Percentiles rank a stretch among this genome's conserved stretches.
phyloP scores from a whole-genome alignment of 2,888 invertebrate genomes.

The Cynaeus angustus region DNA sequence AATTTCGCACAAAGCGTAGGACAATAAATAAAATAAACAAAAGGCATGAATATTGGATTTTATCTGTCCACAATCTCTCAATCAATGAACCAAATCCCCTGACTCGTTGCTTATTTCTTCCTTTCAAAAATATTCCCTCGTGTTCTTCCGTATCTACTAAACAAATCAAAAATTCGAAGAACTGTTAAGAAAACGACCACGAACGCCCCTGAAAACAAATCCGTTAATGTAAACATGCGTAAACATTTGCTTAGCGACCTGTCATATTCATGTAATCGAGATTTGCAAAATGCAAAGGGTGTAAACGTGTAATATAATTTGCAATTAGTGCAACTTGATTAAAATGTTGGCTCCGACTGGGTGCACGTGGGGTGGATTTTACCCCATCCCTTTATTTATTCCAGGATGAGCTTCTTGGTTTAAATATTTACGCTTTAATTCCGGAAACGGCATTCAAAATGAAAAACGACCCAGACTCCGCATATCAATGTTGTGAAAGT shows the following conservation, averaged over 20 bases:
- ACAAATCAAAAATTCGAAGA: conserved; percentile 5
- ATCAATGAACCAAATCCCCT: background rate
- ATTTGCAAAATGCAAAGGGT: conserved; percentile 9
- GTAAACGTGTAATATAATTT: conserved; percentile 14
- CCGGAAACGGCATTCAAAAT: conserved; percentile 11
- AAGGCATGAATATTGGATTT: background rate
- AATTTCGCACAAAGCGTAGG: background rate
- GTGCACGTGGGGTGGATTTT: background rate
- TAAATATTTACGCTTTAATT: conserved; percentile 24
- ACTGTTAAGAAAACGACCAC: conserved; percentile 2
- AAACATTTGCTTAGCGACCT: conserved; percentile 4
- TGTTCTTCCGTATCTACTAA: background rate
- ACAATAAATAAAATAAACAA: background rate
- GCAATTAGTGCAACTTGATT: conserved; percentile 24
- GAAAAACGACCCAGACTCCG: background rate
- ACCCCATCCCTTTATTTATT: conserved; percentile 8
- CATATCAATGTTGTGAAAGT: conserved; percentile 9
- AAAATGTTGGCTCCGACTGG: conserved; percentile 3
- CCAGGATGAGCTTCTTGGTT: conserved; percentile 1
- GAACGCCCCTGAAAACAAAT: conserved; percentile 7
- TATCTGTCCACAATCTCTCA: conserved; percentile 11
- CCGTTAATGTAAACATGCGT: background rate
- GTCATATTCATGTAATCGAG: conserved; percentile 12
- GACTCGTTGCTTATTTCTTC: background rate
- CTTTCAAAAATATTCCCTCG: conserved; percentile 2